Base-by-base conservation (phyloP, 2,113 vertebrate species). In the Silurus meridionalis region DNA sequence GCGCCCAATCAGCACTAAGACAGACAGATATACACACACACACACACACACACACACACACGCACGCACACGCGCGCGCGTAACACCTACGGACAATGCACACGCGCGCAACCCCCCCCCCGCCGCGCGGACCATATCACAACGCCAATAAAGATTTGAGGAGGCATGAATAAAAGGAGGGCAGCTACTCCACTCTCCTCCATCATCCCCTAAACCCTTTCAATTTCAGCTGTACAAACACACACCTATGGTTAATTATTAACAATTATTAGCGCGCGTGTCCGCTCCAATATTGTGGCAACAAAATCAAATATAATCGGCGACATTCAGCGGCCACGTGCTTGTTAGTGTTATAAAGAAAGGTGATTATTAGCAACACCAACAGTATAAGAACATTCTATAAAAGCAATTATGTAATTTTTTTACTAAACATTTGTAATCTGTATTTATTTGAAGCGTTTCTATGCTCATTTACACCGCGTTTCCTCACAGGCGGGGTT, bases 1-100 rank as follows among this genome's bases (percentile, higher is more conserved):
- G 92, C 96, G 90, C 95, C 96, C 97, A 98, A 98, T 98, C 96
- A 97, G 97, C 96, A 89, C 71, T 88, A 94, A 86, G 93, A 92
- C 69, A 74, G 37, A 61, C 78, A 61, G 57, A 61, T 28, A 80
- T 28, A 61, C 48, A 66, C 80, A 52, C 80, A 60, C 58, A 63
- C 14, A 28, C 78, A 63, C 60, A 81, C 80, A 82, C 48, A 83
- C 58, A 64, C 80, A n/a, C 60, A 25, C 19, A 19, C 80, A 90
- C 89, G 48, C 80, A 82, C 48, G 71, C 58, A 64, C 80, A n/a
- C 60, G 25, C 19, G 10, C 80, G 90, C 89, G 72, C 93, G 93
- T 91, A 95, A 95, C 93, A 96, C 96, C 96, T 93, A 92, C 91
- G 67, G 79, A 91, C 80, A 82, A 81, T 53, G 11, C 80, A 4